Percentiles rank a stretch among this genome's conserved stretches.
Evolutionary conservation across 2,797 vertebrate genomes (phyloP).

Genomic region (Coregonus sp.): DNA sequence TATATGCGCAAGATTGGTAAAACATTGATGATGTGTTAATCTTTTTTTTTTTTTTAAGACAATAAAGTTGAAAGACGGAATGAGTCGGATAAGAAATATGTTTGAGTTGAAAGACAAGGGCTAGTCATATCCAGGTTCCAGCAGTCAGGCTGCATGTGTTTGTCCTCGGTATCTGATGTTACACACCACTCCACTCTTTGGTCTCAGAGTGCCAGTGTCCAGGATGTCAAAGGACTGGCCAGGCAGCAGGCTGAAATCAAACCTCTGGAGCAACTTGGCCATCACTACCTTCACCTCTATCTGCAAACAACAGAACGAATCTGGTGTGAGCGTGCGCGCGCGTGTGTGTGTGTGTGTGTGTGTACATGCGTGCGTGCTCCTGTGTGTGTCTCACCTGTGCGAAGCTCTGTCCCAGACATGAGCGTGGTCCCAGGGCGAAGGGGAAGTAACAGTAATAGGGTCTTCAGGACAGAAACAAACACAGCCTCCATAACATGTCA

Average conservation of each 20-base stretch:
- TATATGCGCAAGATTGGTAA: too few species aligned
- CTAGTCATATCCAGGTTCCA: neutral
- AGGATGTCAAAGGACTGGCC: constrained; percentile 81
- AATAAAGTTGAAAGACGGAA: too few species aligned
- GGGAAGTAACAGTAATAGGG: constrained; percentile 89
- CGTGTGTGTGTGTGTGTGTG: too few species aligned
- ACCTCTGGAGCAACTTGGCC: constrained; percentile 90
- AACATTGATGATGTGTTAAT: too few species aligned
- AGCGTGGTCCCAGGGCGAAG: constrained; percentile 85
- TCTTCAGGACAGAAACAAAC: constrained; percentile 59
- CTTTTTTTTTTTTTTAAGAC: too few species aligned
- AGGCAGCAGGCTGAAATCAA: constrained; percentile 81
- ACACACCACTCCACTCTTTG: constrained; percentile 83
- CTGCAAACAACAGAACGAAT: constrained; percentile 61
- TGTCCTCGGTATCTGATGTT: constrained; percentile 64
- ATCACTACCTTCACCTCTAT: constrained; percentile 92
- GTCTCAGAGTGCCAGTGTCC: constrained; percentile 79
- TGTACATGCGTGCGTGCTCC: too few species aligned
- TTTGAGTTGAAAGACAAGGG: too few species aligned
- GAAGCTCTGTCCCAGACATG: constrained; percentile 87
- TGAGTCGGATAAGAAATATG: too few species aligned
- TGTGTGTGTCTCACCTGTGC: constrained; percentile 79
- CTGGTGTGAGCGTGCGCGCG: too few species aligned
- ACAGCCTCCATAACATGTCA: neutral
- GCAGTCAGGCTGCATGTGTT: too few species aligned